Evolutionary conservation across 2,113 vertebrate genomes (phyloP).

Genomic region (Pelecanus crispus): DNA sequence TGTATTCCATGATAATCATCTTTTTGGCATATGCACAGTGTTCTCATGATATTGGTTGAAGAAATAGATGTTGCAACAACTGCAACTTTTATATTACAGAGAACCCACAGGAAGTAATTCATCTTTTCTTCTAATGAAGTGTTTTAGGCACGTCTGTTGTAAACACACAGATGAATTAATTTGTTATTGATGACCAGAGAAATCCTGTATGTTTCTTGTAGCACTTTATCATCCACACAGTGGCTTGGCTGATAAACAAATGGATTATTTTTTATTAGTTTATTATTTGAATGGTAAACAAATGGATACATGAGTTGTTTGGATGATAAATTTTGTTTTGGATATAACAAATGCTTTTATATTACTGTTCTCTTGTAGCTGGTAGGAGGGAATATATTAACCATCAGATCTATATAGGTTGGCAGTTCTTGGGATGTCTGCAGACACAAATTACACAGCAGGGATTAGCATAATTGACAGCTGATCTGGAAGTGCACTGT

Average conservation of each 20-base stretch:
- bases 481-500: neutral
- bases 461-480: neutral
- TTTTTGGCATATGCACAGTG: neutral
- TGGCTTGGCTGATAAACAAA: neutral
- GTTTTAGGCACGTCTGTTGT: neutral
- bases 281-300: neutral
- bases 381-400: neutral
- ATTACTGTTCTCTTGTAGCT: neutral
- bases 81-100: neutral
- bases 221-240: neutral
- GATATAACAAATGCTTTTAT: neutral
- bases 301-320: neutral
- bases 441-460: neutral
- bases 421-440: neutral
- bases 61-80: neutral
- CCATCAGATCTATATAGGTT: neutral
- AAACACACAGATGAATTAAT: neutral
- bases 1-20: neutral
- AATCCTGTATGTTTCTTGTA: neutral
- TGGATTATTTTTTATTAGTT: neutral
- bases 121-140: neutral
- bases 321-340: neutral
- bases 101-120: neutral
- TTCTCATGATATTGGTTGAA: neutral
- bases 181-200: neutral